Evolutionary conservation across 2,888 invertebrate species (phyloP), one percentile per base, ranked within the genome.

Genomic region (Electrophaes corylata): DNA sequence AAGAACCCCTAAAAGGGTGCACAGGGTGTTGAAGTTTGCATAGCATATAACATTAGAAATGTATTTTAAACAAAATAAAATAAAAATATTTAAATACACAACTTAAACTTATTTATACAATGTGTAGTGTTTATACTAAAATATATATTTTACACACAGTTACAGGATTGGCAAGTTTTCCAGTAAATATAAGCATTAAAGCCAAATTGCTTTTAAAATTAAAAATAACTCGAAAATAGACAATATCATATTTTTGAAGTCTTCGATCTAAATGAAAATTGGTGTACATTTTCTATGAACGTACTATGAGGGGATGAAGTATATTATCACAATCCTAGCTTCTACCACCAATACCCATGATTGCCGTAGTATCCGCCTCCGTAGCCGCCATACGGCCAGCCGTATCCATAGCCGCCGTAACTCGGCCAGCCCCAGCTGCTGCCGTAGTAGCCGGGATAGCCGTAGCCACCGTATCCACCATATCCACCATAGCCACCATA

Each of bases 401-500:
- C 74, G 58, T 65, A 74, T 0, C 71, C 75, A 1, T 70, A 64
- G 0, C 76, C 76, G 4, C 71, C 75, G 59, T 65, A 65, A 40
- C 55, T 45, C 1, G 67, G 67, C 60, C 60, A 67, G 20, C 67
- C 65, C 63, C 64, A 67, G 23, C 63, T 52, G 11, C 63, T 53
- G 14, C 70, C 67, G 51, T 66, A 65, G 51, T 64, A 69, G 1
- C 66, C 64, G 16, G 62, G 56, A 45, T 72, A 73, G 1, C 75
- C 76, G 57, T 75, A 78, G 0, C 75, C 72, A 2, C 79, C 78
- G 18, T 72, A 72, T 4, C 72, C 83, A 0, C 83, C 80, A 48
- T 73, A 76, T 0, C 79, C 79, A 51, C 79, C 80, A 39, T 76
- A 71, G 0, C 83, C 83, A 0, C 83, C 81, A 35, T 68, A 75